Evolutionary conservation across 2,888 invertebrate genomes (phyloP).

Genomic region (Phengaris alcon): DNA sequence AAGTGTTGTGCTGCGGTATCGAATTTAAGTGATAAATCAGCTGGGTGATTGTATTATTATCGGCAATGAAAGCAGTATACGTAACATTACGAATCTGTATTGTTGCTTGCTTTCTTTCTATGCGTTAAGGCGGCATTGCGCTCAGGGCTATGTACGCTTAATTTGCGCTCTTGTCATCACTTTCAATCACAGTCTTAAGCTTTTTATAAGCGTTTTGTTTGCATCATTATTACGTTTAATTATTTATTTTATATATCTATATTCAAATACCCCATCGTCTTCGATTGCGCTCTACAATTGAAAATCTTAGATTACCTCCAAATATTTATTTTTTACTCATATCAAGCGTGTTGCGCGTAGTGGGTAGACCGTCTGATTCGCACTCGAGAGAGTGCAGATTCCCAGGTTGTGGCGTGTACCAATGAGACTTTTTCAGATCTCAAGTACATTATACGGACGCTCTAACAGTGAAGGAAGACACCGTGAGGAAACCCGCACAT

Average conservation of each 20-base stretch:
- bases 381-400: too few relatives aligned
- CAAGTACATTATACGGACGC: too few relatives aligned
- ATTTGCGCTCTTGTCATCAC: conserved; percentile 26
- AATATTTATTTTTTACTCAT: too few relatives aligned
- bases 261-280: background rate
- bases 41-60: conserved; percentile 41
- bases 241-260: conserved; percentile 16
- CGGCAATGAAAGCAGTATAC: conserved; percentile 51
- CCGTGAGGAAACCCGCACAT: too few relatives aligned
- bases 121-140: conserved; percentile 20
- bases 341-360: too few relatives aligned
- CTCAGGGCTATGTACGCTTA: conserved; percentile 28
- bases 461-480: too few relatives aligned
- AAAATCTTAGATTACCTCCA: too few relatives aligned
- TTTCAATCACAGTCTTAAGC: conserved; percentile 27
- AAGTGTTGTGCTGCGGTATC: conserved; percentile 28
- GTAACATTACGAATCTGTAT: conserved; percentile 57
- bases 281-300: too few relatives aligned
- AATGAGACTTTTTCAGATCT: too few relatives aligned
- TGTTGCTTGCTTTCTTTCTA: conserved; percentile 61
- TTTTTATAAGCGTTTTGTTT: conserved; percentile 24
- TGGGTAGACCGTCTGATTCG: too few relatives aligned
- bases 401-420: too few relatives aligned
- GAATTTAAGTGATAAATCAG: conserved; percentile 33
- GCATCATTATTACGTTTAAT: conserved; percentile 28